Conservation (phyloP, 1,140 invertebrate species). For the Eumaeus atala region DNA sequence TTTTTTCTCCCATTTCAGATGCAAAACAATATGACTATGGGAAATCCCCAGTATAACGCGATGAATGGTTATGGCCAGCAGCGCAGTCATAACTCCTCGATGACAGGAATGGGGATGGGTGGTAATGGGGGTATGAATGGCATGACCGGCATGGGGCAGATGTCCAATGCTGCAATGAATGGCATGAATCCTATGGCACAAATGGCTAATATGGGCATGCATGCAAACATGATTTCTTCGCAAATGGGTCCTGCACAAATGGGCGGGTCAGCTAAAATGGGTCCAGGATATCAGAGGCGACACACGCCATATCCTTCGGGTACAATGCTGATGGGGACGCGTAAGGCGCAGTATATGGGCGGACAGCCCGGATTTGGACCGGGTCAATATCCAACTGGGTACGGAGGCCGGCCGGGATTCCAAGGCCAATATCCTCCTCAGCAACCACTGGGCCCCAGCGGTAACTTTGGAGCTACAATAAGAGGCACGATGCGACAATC, state of each 20-base stretch:
- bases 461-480: conserved; percentile 72
- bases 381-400: conserved; percentile 75
- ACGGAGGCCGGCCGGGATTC: conserved; percentile 78
- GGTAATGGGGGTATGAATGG: conserved; percentile 77
- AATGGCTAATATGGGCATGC: conserved; percentile 80
- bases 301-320: conserved; percentile 87
- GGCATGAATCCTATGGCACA: conserved; percentile 76
- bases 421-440: conserved; percentile 82
- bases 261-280: conserved; percentile 78
- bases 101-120: conserved; percentile 78
- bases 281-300: conserved; percentile 76
- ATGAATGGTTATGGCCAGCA: conserved; percentile 74
- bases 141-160: conserved; percentile 75
- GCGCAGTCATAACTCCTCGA: conserved; percentile 72
- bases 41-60: conserved; percentile 70
- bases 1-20: conserved; percentile 45
- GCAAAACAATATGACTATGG: conserved; percentile 75
- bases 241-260: conserved; percentile 72
- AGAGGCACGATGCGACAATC: conserved; percentile 76
- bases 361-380: conserved; percentile 76
- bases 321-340: conserved; percentile 87
- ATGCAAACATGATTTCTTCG: conserved; percentile 78
- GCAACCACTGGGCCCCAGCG: conserved; percentile 76
- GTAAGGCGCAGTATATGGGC: conserved; percentile 76
- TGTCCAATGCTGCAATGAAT: conserved; percentile 69